A percentile compares a stretch with the other conserved stretches of the same genome.
Conservation (phyloP, 2,888 invertebrate species). For the Emesis furor region DNA sequence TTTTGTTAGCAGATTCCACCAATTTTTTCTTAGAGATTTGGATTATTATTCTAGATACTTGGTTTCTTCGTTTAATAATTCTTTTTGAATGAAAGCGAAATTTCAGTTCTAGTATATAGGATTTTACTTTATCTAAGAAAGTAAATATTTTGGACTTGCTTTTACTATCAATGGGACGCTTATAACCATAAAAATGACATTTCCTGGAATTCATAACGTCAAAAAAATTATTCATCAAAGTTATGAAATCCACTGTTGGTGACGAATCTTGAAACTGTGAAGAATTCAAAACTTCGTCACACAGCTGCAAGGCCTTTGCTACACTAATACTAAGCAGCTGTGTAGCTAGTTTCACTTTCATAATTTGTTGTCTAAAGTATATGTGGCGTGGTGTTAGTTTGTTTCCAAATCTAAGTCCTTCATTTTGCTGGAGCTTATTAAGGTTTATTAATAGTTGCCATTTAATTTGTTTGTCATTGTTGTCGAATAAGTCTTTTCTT, state of each 20-base stretch:
- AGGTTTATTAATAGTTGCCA: conserved; percentile 20
- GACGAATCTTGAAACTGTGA: conserved; percentile 9
- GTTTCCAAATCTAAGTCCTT: conserved; percentile 14
- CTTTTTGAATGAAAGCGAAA: no score
- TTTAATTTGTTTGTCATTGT: conserved; percentile 5
- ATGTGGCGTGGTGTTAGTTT: neutral
- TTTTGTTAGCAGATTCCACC: no score
- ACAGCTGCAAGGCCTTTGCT: conserved; percentile 2
- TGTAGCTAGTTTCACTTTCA: conserved; percentile 6
- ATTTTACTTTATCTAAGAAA: neutral
- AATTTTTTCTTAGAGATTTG: no score
- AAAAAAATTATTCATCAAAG: conserved; percentile 16
- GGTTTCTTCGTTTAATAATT: no score
- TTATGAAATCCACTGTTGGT: neutral
- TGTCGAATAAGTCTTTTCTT: conserved; percentile 51
- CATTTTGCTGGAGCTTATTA: conserved; percentile 16
- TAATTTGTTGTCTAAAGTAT: conserved; percentile 9
- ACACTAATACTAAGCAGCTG: conserved; percentile 15
- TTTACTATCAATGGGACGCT: conserved; percentile 1
- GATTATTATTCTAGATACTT: no score
- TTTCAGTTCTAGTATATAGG: no score
- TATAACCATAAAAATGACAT: conserved; percentile 21
- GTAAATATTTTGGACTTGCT: neutral
- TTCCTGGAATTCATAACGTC: conserved; percentile 12
- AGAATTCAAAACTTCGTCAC: conserved; percentile 4